phyloP scores from a whole-genome alignment of 2,888 invertebrate species.

The Metalampra italica region DNA sequence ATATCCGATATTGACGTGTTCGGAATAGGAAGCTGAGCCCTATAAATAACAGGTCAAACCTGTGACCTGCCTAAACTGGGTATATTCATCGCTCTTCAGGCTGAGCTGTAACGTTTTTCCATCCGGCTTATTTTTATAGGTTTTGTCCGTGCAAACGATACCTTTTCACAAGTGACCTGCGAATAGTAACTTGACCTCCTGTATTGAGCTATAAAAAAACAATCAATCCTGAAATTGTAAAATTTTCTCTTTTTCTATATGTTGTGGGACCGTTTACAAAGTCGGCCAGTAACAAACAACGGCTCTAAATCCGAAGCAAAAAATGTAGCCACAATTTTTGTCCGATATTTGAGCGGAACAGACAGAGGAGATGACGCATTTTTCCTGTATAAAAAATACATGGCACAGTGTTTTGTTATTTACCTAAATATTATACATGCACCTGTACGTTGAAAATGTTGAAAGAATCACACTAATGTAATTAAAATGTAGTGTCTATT shows the following conservation, averaged over 20 bases:
- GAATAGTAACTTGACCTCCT: background rate
- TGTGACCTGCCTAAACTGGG: conserved; percentile 5
- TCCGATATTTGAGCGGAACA: background rate
- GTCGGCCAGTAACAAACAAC: too few relatives aligned
- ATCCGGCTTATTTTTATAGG: background rate
- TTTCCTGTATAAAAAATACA: background rate
- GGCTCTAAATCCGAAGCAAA: background rate
- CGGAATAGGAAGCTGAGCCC: background rate
- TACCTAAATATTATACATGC: too few relatives aligned
- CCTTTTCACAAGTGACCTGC: background rate
- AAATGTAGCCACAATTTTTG: conserved; percentile 4
- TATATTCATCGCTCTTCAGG: conserved; percentile 7
- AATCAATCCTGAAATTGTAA: too few relatives aligned
- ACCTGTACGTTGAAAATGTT: too few relatives aligned
- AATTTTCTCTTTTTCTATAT: too few relatives aligned
- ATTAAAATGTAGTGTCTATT: too few relatives aligned
- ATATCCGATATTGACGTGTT: background rate
- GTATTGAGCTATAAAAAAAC: background rate
- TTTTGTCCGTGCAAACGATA: too few relatives aligned
- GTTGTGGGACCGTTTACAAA: too few relatives aligned
- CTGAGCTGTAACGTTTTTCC: conserved; percentile 6
- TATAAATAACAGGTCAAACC: conserved; percentile 5
- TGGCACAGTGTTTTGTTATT: background rate
- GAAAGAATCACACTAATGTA: too few relatives aligned
- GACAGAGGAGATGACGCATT: conserved; percentile 2